Percentiles rank a stretch among this genome's conserved stretches.
Conservation (phyloP, 2,113 vertebrate species). For the Muntiacus reevesi region DNA sequence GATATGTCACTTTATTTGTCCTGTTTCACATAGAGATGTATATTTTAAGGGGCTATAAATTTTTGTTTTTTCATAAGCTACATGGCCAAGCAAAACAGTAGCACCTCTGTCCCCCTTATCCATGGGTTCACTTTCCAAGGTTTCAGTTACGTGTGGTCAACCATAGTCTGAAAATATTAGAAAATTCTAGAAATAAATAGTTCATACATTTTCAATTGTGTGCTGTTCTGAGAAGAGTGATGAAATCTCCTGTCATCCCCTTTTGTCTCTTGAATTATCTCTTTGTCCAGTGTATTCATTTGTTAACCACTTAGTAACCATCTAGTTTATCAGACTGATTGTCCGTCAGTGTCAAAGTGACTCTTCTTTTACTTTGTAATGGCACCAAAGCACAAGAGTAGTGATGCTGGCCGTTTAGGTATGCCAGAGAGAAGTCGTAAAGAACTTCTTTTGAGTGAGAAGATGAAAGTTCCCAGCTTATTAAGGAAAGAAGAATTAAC, state of each 20-base stretch:
- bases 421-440: background rate
- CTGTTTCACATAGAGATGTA: background rate
- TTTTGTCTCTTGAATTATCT: background rate
- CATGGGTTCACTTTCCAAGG: background rate
- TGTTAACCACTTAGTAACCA: background rate
- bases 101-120: background rate
- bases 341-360: background rate
- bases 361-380: background rate
- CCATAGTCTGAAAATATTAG: background rate
- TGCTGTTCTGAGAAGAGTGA: background rate
- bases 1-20: background rate
- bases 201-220: background rate
- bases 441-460: background rate
- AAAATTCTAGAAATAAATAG: background rate
- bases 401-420: background rate
- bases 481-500: background rate
- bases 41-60: background rate
- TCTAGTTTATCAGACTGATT: background rate
- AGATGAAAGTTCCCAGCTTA: background rate
- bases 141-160: background rate
- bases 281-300: background rate
- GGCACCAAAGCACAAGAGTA: background rate
- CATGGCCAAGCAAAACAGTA: conserved; percentile 63
- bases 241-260: background rate
- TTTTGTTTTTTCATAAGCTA: conserved; percentile 77